Percentiles rank a stretch among this genome's conserved stretches.
Evolutionary conservation across 2,797 vertebrate species (phyloP).

Genomic region (Aulostomus chinensis): DNA sequence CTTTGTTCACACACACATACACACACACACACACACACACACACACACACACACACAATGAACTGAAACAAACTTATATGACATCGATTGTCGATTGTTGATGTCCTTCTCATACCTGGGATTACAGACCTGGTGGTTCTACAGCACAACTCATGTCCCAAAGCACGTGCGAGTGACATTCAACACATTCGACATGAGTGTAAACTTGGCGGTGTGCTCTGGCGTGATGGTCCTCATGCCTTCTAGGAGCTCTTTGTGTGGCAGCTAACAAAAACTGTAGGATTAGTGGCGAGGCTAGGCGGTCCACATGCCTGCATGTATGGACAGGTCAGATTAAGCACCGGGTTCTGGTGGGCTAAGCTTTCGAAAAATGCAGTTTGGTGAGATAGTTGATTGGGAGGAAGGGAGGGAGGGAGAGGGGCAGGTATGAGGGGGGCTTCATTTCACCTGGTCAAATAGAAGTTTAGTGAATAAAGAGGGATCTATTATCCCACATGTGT

Average conservation of each 20-base stretch:
- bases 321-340: constrained; percentile 78
- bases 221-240: constrained; percentile 64
- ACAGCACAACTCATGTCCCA: background rate
- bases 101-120: too few species aligned
- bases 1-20: too few species aligned
- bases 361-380: constrained; percentile 79
- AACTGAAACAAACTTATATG: background rate
- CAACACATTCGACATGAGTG: constrained; percentile 5
- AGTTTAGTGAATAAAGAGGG: too few species aligned
- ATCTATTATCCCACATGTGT: too few species aligned
- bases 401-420: constrained; percentile 20
- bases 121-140: too few species aligned
- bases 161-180: background rate
- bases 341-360: constrained; percentile 78
- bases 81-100: background rate
- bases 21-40: too few species aligned
- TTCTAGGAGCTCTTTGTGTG: constrained; percentile 72
- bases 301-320: constrained; percentile 74
- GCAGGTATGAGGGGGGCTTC: constrained; percentile 26
- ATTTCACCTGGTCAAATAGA: constrained; percentile 13
- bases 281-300: constrained; percentile 69
- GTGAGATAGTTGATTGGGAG: constrained; percentile 78
- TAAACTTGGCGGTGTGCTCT: constrained; percentile 44
- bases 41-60: too few species aligned
- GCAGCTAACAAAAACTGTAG: constrained; percentile 68